A percentile compares a stretch with the other conserved stretches of the same genome.
These are phyloP conservation scores for Archegozetes longisetosus DNA, from an alignment of 1,140 invertebrate genomes.

Conservation along the genomic window DNA sequence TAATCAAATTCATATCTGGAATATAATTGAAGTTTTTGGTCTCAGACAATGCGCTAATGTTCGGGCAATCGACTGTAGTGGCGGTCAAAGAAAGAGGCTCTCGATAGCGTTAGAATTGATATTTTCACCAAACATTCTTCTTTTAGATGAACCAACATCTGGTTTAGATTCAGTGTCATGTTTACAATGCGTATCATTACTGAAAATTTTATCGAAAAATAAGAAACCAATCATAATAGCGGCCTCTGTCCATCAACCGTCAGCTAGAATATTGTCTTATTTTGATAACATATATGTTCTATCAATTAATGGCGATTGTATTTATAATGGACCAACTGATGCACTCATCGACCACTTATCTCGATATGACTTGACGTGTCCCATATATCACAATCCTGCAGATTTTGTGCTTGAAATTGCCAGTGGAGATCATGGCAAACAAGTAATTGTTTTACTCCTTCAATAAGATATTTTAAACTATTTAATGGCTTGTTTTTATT, in stretches of 20 bases:
- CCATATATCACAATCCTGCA: constrained; percentile 17
- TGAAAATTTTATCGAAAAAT: constrained; percentile 53
- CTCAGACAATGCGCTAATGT: constrained; percentile 14
- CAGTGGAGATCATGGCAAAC: constrained; percentile 15
- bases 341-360: constrained; percentile 10
- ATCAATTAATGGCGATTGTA: constrained; percentile 65
- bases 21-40: constrained; percentile 1
- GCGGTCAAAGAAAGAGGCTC: constrained; percentile 78
- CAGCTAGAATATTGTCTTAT: constrained; percentile 83
- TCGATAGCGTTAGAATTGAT: constrained; percentile 88
- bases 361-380: constrained; percentile 9
- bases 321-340: constrained; percentile 57
- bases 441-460: constrained; percentile 5
- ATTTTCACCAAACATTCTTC: constrained; percentile 91
- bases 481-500: background rate
- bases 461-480: background rate
- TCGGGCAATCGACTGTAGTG: constrained; percentile 26
- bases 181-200: constrained; percentile 54
- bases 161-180: constrained; percentile 71
- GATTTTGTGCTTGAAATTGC: constrained; percentile 18
- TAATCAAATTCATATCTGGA: background rate
- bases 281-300: constrained; percentile 81
- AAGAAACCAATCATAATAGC: constrained; percentile 41
- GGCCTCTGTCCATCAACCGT: constrained; percentile 92
- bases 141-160: constrained; percentile 83